Percentiles rank a stretch among this genome's conserved stretches.
Conservation (phyloP, 2,888 invertebrate species). For the Thalpophila matura region DNA sequence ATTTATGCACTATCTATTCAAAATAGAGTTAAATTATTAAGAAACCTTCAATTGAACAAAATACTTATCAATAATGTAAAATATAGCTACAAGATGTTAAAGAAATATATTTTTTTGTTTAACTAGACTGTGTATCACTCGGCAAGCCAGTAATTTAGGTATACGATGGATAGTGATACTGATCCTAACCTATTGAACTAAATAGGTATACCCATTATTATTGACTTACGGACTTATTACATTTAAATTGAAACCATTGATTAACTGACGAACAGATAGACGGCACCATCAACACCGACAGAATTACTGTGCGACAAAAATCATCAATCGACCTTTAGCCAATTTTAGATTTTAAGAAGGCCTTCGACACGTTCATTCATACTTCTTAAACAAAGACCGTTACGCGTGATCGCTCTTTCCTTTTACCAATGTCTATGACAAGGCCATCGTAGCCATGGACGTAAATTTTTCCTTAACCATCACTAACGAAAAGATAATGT, state of each 20-base stretch:
- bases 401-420: constrained; percentile 41
- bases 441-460: constrained; percentile 51
- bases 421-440: constrained; percentile 59
- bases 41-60: constrained; percentile 1
- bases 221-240: constrained; percentile 16
- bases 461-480: constrained; percentile 48
- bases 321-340: constrained; percentile 1
- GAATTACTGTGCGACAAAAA: background rate
- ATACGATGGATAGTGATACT: background rate
- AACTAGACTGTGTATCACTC: background rate
- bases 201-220: constrained; percentile 9
- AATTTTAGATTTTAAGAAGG: constrained; percentile 29
- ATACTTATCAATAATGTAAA: background rate
- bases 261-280: background rate
- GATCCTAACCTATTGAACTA: constrained; percentile 10
- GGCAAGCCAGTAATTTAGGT: background rate
- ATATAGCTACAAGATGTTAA: background rate
- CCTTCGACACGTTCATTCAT: constrained; percentile 44
- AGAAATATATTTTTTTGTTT: background rate
- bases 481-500: constrained; percentile 32
- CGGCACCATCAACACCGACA: background rate
- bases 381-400: constrained; percentile 43
- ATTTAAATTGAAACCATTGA: background rate
- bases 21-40: too few relatives aligned
- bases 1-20: background rate